Evolutionary conservation across 2,797 vertebrate species (phyloP), one percentile per base, ranked within the genome.

Genomic region (Tarsius wallacei): DNA sequence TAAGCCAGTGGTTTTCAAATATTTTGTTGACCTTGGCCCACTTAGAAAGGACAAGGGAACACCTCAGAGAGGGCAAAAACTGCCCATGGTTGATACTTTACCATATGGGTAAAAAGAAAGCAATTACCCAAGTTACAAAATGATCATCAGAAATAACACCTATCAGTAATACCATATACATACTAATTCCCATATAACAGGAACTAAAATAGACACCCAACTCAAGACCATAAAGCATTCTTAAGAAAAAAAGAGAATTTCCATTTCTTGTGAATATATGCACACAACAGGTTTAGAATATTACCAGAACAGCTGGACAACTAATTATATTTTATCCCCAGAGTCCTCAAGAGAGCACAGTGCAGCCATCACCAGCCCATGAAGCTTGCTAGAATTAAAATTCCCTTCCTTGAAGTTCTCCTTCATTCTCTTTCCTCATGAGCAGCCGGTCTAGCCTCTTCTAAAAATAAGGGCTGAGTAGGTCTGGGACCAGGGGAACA

Each of bases 1-100:
- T 87, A 93, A 73, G 83, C 66, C 64, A 57, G 68, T 59, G 77
- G 68, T 92, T 96, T 81, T 92, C 92, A 94, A 91, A 57, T 90
- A 73, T 59, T 90, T 90, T 80, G 68, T 70, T 93, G 74, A 81
- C 63, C n/a, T 81, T 83, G 66, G 57, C 64, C 55, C 84, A 87
- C 57, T 91, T 81, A 96, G 66, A 91, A 97, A 94, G 80, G 64
- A 55, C 33, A 81, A n/a, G 84, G 24, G 55, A 94, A 94, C 24
- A 92, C 49, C 22, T 26, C 55, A 16, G 51, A 63, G 47, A 55
- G 17, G 76, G 16, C 55, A 87, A 89, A 86, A 93, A 63, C 7
- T 36, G 61, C 53, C 26, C 22, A 21, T 5, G 42, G 63, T 68
- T 63, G 31, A 63, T 16, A 80, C 26, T 84, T 47, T n/a, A 87